Evolutionary conservation across 2,888 invertebrate genomes (phyloP).

Genomic region (Allolobophora icterica): DNA sequence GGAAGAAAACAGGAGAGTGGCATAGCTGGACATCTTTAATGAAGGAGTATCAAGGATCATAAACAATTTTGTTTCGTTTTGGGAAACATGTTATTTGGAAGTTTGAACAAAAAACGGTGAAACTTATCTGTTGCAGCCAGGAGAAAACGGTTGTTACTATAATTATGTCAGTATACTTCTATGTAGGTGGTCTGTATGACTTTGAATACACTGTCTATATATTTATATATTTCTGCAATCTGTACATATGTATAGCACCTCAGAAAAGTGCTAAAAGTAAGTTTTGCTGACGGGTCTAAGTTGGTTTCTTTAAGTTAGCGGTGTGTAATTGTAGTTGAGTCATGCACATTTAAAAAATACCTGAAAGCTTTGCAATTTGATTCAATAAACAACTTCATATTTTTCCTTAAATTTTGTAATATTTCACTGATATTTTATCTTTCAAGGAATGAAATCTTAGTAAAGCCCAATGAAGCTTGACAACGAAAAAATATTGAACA

Average conservation of each 20-base stretch:
- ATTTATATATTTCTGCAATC: too few relatives aligned
- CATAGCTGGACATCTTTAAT: not conserved
- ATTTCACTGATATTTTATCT: not conserved
- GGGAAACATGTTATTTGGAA: not conserved
- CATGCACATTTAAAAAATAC: too few relatives aligned
- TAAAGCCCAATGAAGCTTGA: not conserved
- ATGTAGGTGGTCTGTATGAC: too few relatives aligned
- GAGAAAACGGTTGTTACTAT: too few relatives aligned
- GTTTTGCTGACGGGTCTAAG: too few relatives aligned
- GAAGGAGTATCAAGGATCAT: not conserved
- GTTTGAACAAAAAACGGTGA: not conserved
- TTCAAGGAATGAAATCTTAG: not conserved
- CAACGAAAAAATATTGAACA: not conserved
- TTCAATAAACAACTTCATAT: not conserved
- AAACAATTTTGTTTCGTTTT: not conserved
- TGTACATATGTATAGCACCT: too few relatives aligned
- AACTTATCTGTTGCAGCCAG: not conserved
- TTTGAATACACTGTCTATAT: too few relatives aligned
- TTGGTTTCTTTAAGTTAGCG: too few relatives aligned
- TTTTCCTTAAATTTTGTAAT: not conserved
- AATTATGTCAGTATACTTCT: too few relatives aligned
- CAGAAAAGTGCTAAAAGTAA: too few relatives aligned
- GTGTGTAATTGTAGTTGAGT: too few relatives aligned
- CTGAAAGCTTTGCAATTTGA: too few relatives aligned
- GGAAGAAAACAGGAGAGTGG: not conserved